Percentiles rank a stretch among this genome's conserved stretches.
phyloP scores from a whole-genome alignment of 2,888 invertebrate species.

The Leptopilina drosophilae region DNA sequence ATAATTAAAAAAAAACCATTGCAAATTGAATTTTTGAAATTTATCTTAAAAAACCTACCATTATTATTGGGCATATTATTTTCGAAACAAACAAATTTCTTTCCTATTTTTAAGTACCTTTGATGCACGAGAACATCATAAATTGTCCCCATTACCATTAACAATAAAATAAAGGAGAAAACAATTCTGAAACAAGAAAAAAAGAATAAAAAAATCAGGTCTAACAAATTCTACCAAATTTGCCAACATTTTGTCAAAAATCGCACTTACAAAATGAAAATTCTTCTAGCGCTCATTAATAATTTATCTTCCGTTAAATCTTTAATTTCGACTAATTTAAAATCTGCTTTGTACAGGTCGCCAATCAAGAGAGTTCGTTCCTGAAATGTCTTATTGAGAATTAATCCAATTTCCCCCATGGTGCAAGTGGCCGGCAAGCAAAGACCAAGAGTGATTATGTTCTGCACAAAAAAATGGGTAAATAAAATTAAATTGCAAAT shows the following conservation, averaged over 20 bases:
- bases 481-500: background rate
- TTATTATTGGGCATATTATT: conserved; percentile 51
- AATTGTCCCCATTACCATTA: conserved; percentile 71
- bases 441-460: conserved; percentile 78
- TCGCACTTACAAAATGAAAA: conserved; percentile 25
- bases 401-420: conserved; percentile 68
- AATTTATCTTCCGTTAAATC: conserved; percentile 65
- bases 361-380: conserved; percentile 69
- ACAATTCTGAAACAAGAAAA: conserved; percentile 59
- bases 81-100: conserved; percentile 46
- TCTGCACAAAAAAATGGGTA: conserved; percentile 62
- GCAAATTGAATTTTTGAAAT: background rate
- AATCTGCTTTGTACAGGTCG: conserved; percentile 71
- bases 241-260: too few species aligned
- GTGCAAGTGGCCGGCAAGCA: conserved; percentile 78
- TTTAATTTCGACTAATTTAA: conserved; percentile 71
- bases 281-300: background rate
- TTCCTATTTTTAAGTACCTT: conserved; percentile 54
- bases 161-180: conserved; percentile 57
- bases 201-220: too few species aligned
- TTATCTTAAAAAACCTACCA: conserved; percentile 48
- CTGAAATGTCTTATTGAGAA: conserved; percentile 70
- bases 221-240: too few species aligned
- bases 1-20: too few species aligned
- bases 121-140: conserved; percentile 70